Evolutionary conservation across 1,140 invertebrate species (phyloP), one percentile per base, ranked within the genome.

Genomic region (Lordiphosa clarofinis): DNA sequence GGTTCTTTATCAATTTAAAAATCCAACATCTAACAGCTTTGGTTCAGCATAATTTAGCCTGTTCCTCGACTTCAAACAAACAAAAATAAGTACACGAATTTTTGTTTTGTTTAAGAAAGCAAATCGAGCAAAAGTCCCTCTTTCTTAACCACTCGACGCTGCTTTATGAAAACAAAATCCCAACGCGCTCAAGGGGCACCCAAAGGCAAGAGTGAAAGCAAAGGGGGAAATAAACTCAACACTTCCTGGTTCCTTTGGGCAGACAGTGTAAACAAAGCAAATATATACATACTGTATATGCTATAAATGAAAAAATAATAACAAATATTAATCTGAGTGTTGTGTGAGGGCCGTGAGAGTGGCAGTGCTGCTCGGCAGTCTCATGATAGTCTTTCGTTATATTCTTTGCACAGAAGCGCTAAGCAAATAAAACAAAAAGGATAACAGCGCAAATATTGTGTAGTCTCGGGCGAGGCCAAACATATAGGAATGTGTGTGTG

Each of bases 371-470:
- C 71, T 47, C 72, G 59, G 58, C 67, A 52, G 67, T 75, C 76
- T 75, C 67, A 61, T 59, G 75, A 64, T 75, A 71, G 75, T 81
- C 67, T 64, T 64, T 46, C 61, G 64, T 68, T 68, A 43, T 37
- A 49, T 69, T 68, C 78, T 84, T 78, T 78, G 56, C 73, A 84
- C 78, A 84, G 73, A 73, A 78, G 78, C 73, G 78, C 78, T 84
- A 84, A 86, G 78, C 78, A 84, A 84, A 84, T 84, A 84, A 84
- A 84, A 84, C 78, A 84, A 84, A 84, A 84, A 73, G 78, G 78
- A 84, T 84, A 84, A 84, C 78, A 78, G 79, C 40, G 65, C 81
- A 84, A 84, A 84, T 84, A 78, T 78, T 73, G 69, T 84, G 73
- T 57, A 70, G 60, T 59, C 60, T 10, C 54, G 53, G 39, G 24